These are phyloP conservation scores for Lycorma delicatula DNA, from an alignment of 1,140 invertebrate species.

Conservation along the genomic window DNA sequence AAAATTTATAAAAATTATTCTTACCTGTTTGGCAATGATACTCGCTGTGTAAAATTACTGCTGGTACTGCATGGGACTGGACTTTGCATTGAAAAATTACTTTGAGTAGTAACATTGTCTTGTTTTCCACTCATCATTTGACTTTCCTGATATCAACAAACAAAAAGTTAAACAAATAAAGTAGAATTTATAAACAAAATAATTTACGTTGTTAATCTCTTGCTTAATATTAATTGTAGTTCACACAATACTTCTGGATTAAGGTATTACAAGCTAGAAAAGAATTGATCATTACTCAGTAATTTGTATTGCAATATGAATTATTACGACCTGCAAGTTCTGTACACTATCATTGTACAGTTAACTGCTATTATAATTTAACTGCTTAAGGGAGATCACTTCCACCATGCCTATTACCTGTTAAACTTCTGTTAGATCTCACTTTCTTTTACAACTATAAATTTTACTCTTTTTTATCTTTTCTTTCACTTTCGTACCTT, in stretches of 20 bases:
- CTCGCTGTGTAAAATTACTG: background rate
- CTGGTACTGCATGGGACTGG: background rate
- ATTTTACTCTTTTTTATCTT: too few species aligned
- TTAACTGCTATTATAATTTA: too few species aligned
- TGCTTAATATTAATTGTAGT: background rate
- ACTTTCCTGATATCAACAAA: slow-evolving; percentile 17
- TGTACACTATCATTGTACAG: too few species aligned
- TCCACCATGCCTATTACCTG: too few species aligned
- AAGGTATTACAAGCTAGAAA: background rate
- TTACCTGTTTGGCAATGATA: slow-evolving; percentile 8
- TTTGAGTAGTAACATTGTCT: slow-evolving; percentile 12
- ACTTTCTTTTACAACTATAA: too few species aligned
- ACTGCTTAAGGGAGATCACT: too few species aligned
- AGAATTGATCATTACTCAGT: background rate
- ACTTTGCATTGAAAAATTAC: background rate
- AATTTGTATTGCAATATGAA: slow-evolving; percentile 2
- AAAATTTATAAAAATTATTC: background rate
- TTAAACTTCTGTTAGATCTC: too few species aligned
- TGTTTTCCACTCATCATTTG: slow-evolving; percentile 24
- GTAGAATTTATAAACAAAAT: background rate
- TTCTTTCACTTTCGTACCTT: too few species aligned
- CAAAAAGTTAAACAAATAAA: slow-evolving; percentile 1
- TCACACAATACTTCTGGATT: background rate
- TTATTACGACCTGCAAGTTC: too few species aligned
- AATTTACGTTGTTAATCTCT: background rate